Percentiles rank a stretch among this genome's conserved stretches.
These are phyloP conservation scores for Patella vulgata DNA, from an alignment of 1,140 invertebrate genomes.

Conservation along the genomic window DNA sequence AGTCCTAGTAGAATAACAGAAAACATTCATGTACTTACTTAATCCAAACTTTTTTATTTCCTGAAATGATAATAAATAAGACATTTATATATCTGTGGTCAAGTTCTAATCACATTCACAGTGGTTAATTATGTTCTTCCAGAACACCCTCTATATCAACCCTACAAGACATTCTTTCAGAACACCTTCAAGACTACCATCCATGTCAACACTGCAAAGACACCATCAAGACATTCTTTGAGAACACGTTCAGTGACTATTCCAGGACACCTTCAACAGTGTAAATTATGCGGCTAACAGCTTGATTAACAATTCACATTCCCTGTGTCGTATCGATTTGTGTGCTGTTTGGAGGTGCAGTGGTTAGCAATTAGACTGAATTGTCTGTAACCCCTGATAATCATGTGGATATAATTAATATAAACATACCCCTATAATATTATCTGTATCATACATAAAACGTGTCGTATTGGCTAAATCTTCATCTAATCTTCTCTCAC, in stretches of 20 bases:
- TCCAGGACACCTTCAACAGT: neutral
- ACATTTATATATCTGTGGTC: neutral
- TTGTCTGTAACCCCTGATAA: neutral
- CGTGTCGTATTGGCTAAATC: slow-evolving; percentile 57
- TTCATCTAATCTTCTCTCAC: slow-evolving; percentile 61
- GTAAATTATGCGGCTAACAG: no score
- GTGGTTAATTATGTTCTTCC: neutral
- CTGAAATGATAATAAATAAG: slow-evolving; percentile 20
- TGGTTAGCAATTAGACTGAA: neutral
- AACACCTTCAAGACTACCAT: neutral
- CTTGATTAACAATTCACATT: neutral
- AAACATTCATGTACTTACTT: slow-evolving; percentile 31
- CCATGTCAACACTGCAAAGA: neutral
- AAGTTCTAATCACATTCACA: neutral
- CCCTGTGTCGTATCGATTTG: neutral
- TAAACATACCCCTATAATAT: slow-evolving; percentile 39
- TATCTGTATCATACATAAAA: slow-evolving; percentile 59
- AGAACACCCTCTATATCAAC: no score
- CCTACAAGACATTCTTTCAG: neutral
- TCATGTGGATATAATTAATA: neutral
- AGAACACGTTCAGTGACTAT: neutral
- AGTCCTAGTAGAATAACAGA: neutral
- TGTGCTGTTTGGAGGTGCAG: neutral
- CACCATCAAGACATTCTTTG: neutral
- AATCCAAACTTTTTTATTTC: slow-evolving; percentile 49